phyloP scores from a whole-genome alignment of 2,888 invertebrate species.

The Drosophila macrospina region DNA sequence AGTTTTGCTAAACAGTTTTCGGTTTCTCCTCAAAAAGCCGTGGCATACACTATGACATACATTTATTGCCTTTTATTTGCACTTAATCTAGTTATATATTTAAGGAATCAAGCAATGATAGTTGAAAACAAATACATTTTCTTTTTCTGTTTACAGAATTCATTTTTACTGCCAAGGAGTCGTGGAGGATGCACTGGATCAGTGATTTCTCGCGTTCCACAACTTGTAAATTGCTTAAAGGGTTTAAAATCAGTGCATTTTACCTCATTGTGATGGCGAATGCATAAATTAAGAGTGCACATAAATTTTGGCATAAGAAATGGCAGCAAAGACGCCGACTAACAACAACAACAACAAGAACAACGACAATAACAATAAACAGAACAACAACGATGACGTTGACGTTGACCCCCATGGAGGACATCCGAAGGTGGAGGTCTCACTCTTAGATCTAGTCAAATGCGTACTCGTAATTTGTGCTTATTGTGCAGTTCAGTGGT shows the following conservation, averaged over 20 bases:
- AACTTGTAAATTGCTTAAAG: neutral
- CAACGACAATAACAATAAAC: conserved; percentile 7
- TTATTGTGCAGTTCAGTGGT: conserved; percentile 66
- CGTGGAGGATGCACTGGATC: too few relatives aligned
- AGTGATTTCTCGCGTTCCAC: too few relatives aligned
- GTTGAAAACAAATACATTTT: too few relatives aligned
- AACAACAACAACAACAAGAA: conserved; percentile 8
- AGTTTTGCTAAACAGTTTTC: too few relatives aligned
- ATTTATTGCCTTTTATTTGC: too few relatives aligned
- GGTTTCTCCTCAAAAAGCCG: too few relatives aligned
- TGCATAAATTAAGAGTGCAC: conserved; percentile 69
- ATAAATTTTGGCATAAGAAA: conserved; percentile 71
- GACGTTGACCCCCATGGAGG: conserved; percentile 64
- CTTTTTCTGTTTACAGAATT: too few relatives aligned
- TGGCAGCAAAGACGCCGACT: conserved; percentile 38
- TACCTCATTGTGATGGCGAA: conserved; percentile 15
- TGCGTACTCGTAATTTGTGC: conserved; percentile 74
- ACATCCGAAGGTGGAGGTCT: conserved; percentile 24
- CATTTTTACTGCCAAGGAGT: too few relatives aligned
- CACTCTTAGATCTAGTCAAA: conserved; percentile 34
- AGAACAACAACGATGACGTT: conserved; percentile 15
- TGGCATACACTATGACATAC: too few relatives aligned
- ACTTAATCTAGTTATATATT: too few relatives aligned
- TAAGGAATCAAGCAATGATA: too few relatives aligned
- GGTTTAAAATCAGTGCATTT: neutral